These are phyloP conservation scores for Lutraria lutraria DNA, from an alignment of 2,888 invertebrate species.

Conservation along the genomic window DNA sequence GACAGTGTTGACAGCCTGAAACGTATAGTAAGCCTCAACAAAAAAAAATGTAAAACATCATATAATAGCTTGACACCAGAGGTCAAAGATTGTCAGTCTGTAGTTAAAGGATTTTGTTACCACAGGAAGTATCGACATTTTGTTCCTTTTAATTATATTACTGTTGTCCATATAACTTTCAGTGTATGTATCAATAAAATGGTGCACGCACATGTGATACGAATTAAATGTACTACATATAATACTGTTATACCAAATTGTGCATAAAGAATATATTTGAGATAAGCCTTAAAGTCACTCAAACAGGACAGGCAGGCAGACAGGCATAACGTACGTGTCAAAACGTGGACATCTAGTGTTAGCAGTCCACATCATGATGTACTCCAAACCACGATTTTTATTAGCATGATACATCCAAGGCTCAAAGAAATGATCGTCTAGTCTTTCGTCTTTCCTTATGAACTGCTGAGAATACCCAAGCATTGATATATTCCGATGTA, in stretches of 20 bases:
- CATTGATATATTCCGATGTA: conserved; percentile 39
- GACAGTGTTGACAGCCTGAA: neutral
- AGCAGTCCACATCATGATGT: conserved; percentile 32
- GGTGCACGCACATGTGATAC: too few species aligned
- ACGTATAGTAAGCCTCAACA: neutral
- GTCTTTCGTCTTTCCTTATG: neutral
- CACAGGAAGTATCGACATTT: too few species aligned
- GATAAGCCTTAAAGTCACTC: neutral
- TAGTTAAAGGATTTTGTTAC: too few species aligned
- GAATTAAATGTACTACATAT: too few species aligned
- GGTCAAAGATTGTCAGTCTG: neutral
- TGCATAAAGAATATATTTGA: neutral
- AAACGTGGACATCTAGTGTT: neutral
- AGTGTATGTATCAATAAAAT: too few species aligned
- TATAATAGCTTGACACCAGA: neutral
- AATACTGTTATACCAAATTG: too few species aligned
- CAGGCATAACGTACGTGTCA: conserved; percentile 27
- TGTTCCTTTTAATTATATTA: too few species aligned
- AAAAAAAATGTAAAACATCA: neutral
- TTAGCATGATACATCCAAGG: conserved; percentile 27
- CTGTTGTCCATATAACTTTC: too few species aligned
- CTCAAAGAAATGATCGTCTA: conserved; percentile 39
- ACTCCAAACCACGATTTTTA: conserved; percentile 5
- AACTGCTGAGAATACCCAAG: neutral
- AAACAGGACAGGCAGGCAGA: neutral